Conservation (phyloP, 2,888 invertebrate genomes). For the Eledone cirrhosa region DNA sequence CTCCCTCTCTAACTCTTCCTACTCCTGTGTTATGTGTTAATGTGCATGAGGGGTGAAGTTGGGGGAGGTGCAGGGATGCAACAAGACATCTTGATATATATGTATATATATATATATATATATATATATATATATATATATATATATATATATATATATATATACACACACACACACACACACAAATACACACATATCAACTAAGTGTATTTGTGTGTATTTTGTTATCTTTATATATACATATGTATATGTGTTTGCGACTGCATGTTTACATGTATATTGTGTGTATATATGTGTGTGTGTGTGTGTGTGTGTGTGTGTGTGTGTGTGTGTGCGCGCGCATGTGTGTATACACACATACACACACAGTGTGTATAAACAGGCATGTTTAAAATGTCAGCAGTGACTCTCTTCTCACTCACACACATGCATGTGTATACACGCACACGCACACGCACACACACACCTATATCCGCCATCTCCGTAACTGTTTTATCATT, state of each 20-base stretch:
- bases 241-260: not conserved
- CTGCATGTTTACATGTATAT: not conserved
- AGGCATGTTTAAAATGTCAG: no score
- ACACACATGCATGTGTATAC: not conserved
- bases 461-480: not conserved
- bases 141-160: not conserved
- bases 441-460: not conserved
- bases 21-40: no score
- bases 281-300: not conserved
- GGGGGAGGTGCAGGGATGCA: no score
- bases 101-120: not conserved
- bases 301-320: not conserved
- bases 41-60: no score
- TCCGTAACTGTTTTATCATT: no score
- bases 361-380: no score
- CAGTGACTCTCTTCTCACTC: not conserved
- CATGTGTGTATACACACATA: not conserved
- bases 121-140: not conserved
- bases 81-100: not conserved
- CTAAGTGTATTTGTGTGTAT: not conserved
- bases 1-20: no score
- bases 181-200: not conserved
- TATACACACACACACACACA: not conserved
- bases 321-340: not conserved
- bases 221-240: not conserved